Conservation (phyloP, 2,113 vertebrate species). For the Turdus rufiventris region DNA sequence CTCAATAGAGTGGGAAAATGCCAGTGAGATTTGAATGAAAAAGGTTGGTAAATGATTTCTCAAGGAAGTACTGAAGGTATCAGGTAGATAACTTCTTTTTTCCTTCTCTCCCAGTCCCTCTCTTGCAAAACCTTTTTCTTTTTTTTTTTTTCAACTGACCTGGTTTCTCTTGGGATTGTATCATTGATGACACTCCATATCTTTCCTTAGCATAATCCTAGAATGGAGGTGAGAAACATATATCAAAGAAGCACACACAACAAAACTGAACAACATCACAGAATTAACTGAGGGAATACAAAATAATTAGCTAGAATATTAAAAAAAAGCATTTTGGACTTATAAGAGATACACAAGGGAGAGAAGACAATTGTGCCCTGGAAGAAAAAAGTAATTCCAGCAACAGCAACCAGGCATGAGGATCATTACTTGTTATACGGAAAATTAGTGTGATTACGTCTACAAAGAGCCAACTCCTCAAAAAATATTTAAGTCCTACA, state of each 20-base stretch:
- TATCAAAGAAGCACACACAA: neutral
- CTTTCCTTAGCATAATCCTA: slow-evolving; percentile 97
- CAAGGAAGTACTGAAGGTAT: neutral
- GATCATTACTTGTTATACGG: neutral
- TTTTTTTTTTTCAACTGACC: slow-evolving; percentile 78
- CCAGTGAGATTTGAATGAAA: neutral
- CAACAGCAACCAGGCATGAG: neutral
- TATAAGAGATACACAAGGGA: neutral
- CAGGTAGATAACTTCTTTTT: neutral
- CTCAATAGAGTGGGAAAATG: neutral
- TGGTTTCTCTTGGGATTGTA: slow-evolving; percentile 94
- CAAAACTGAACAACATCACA: neutral
- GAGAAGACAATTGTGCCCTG: neutral
- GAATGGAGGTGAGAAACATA: neutral
- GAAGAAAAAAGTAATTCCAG: neutral
- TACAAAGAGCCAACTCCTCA: neutral
- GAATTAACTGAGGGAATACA: neutral
- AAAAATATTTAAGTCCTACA: neutral
- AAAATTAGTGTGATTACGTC: neutral
- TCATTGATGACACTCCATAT: slow-evolving; percentile 87
- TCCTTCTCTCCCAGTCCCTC: fast-evolving
- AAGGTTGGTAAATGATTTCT: neutral
- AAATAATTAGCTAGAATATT: neutral
- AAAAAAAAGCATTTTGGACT: neutral
- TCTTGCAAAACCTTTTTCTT: neutral